Evolutionary conservation across 2,113 vertebrate species (phyloP), one percentile per base, ranked within the genome.

Genomic region (Tapirus terrestris): DNA sequence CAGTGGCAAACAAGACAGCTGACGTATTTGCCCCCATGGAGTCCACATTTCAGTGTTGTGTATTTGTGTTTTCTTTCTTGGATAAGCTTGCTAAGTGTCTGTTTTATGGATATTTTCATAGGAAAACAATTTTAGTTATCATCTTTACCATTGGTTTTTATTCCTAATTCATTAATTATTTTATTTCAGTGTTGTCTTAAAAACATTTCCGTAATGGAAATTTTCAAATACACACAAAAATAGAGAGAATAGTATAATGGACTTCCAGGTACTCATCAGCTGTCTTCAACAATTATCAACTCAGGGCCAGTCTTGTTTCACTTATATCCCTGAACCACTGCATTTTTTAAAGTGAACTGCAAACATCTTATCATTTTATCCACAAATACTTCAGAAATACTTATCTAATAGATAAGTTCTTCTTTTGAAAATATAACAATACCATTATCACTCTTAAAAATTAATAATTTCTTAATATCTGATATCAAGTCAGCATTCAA

Each of bases 321-420:
- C 33, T 94, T 91, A 36, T 79, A 72, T 23, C 14, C 17, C 56
- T 45, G 73, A 96, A 89, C 18, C 82, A 36, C 36, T 79, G 10
- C 25, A 60, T 51, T 79, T 96, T 88, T 79, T 56, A 92, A 85
- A 96, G 13, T 75, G 91, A 68, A 79, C 23, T 9, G 45, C 45
- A 91, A 94, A 65, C n/a, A 85, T 79, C 36, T 83, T 43, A 33
- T 89, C 31, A 63, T 80, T 96, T 68, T n/a, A 89, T 92, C 43
- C 25, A 72, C 68, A 82, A 29, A 68, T 48, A 89, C 29, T 96
- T 84, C 23, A 53, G 9, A 80, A 92, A 67, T 67, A 72, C 17
- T 88, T 88, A 51, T 53, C 36, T 87, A 39, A 75, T 72, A 79
- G 23, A 25, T 83, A 75, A 61, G 1, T 94, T 92, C 5, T 84